Conservation (phyloP, 2,888 invertebrate genomes). For the Dryobotodes eremita region DNA sequence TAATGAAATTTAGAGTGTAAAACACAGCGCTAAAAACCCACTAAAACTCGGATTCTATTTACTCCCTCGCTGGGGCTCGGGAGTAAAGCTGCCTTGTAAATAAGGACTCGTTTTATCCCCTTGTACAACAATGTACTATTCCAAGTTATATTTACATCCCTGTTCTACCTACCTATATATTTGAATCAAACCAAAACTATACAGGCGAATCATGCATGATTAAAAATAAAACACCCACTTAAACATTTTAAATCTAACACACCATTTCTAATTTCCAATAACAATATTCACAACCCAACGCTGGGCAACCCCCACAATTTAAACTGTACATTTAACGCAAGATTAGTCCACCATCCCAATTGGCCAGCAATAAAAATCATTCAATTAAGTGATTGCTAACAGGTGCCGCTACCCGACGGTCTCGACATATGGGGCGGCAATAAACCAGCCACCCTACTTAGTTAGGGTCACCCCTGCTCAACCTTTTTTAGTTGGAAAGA, state of each 20-base stretch:
- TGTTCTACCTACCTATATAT: too few species aligned
- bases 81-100: too few species aligned
- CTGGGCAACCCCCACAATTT: constrained; percentile 40
- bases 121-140: too few species aligned
- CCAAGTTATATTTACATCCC: too few species aligned
- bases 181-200: too few species aligned
- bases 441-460: constrained; percentile 59
- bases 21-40: too few species aligned
- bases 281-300: constrained; percentile 10
- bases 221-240: not conserved
- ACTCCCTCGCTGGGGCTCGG: too few species aligned
- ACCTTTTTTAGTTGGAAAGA: constrained; percentile 38
- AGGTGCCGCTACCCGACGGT: constrained; percentile 54
- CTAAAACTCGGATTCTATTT: too few species aligned
- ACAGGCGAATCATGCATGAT: not conserved
- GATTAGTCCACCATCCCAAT: constrained; percentile 59
- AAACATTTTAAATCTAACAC: not conserved
- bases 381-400: constrained; percentile 58
- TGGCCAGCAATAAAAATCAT: constrained; percentile 62
- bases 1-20: too few species aligned
- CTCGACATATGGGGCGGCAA: constrained; percentile 66
- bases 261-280: constrained; percentile 23
- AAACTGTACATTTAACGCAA: constrained; percentile 60
- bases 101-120: too few species aligned
- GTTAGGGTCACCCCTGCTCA: constrained; percentile 49